Base-by-base conservation (phyloP, 2,113 vertebrate genomes). In the Onychostruthus taczanowskii region DNA sequence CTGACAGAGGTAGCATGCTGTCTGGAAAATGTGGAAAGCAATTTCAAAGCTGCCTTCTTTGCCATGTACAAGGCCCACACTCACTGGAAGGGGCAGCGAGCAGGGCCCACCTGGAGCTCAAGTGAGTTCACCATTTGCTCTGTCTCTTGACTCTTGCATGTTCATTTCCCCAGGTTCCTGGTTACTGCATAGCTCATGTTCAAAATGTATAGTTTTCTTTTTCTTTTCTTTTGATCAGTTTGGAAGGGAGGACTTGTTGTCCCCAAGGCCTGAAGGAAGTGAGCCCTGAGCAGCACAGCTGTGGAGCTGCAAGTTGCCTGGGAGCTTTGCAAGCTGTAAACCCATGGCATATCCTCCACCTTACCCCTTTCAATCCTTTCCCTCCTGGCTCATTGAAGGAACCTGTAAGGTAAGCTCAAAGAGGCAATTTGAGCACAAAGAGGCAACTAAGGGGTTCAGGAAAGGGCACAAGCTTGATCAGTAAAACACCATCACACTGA, bases 1-100 rank as follows among this genome's bases (percentile, higher is more conserved):
- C 16, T 47, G n/a, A 26, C 27, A 69, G 28, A 0, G 1, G 14
- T 16, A 44, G n/a, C 0, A 0, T 49, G 28, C 31, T 59, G 53
- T 11, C 87, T 44, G 2, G 11, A 66, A 23, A n/a, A 28, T 0
- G 12, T 14, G n/a, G 47, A 50, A 74, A 58, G 7, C 19, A 0
- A 1, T 52, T 87, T 76, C n/a, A 64, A 44, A 88, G 58, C 43
- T 62, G 8, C 33, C 26, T 69, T 41, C 35, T 62, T 82, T 82
- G 28, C 15, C n/a, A 68, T 15, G 17, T n/a, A 13, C 0, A 6
- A 63, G 27, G 23, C 11, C 31, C 49, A 43, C 59, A 84, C 66
- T 44, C 75, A 20, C 43, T 63, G 67, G 49, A 41, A 80, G 33
- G 8, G 9, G 28, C 13, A 52, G n/a, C 0, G 3, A 79, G 41